Conservation (phyloP, 2,113 vertebrate genomes). For the Corynorhinus townsendii region DNA sequence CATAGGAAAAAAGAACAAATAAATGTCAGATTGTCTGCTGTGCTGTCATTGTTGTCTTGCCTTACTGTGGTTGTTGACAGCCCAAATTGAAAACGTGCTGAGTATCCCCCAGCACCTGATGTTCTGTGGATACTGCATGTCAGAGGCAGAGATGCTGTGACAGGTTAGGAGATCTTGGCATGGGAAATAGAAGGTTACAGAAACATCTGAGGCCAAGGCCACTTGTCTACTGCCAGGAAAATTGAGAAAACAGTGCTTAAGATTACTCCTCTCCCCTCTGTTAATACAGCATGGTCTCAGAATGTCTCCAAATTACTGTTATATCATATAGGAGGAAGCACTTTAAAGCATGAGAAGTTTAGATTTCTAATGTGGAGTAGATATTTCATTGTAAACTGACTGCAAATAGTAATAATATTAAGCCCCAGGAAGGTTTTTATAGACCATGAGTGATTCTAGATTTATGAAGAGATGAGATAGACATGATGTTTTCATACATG, state of each 20-base stretch:
- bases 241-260: not conserved
- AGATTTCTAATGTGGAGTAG: not conserved
- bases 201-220: not conserved
- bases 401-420: not conserved
- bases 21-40: not conserved
- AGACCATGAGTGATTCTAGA: not conserved
- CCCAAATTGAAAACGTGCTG: slow-evolving; percentile 57
- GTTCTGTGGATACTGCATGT: not conserved
- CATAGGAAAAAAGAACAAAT: not conserved
- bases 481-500: not conserved
- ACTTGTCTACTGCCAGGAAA: slow-evolving; percentile 2
- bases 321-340: not conserved
- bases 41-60: not conserved
- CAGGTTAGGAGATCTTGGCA: not conserved
- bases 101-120: slow-evolving; percentile 14
- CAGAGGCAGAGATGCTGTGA: slow-evolving; percentile 38
- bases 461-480: not conserved
- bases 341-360: not conserved
- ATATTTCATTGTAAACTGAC: not conserved
- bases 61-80: slow-evolving; percentile 43
- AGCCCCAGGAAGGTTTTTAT: not conserved
- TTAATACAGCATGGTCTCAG: not conserved
- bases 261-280: not conserved
- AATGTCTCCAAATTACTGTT: not conserved
- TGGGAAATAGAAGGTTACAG: not conserved